A percentile compares a stretch with the other conserved stretches of the same genome.
Conservation (phyloP, 2,888 invertebrate genomes). For the Agrochola litura region DNA sequence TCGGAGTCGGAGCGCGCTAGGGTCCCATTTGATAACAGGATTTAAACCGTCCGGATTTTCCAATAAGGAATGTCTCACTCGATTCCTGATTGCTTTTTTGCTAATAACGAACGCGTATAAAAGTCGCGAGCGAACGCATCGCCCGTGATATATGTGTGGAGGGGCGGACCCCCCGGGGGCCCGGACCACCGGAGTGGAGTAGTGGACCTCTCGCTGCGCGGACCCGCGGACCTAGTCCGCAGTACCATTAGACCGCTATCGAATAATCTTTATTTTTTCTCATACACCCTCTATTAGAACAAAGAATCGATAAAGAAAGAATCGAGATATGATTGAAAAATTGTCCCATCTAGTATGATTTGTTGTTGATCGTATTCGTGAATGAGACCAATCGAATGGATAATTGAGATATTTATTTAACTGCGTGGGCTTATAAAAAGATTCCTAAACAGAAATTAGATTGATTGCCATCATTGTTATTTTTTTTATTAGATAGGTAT, state of each 20-base stretch:
- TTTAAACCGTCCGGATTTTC: conserved; percentile 57
- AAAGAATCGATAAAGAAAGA: conserved; percentile 60
- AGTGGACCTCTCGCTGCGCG: conserved; percentile 71
- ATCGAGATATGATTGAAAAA: conserved; percentile 65
- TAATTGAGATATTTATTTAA: conserved; percentile 68
- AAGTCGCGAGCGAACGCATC: conserved; percentile 63
- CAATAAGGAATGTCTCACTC: conserved; percentile 64
- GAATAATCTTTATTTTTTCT: conserved; percentile 66
- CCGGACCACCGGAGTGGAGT: conserved; percentile 75
- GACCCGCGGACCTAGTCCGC: conserved; percentile 49
- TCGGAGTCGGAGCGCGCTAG: conserved; percentile 10
- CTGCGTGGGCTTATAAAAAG: conserved; percentile 42
- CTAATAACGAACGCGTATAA: conserved; percentile 66
- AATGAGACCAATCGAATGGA: conserved; percentile 67
- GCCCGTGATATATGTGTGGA: conserved; percentile 63
- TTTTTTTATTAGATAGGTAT: conserved; percentile 28
- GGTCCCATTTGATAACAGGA: conserved; percentile 54
- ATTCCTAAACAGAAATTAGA: conserved; percentile 8
- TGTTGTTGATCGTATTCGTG: conserved; percentile 65
- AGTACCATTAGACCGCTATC: conserved; percentile 54
- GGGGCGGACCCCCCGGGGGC: conserved; percentile 42
- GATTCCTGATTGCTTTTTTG: conserved; percentile 64
- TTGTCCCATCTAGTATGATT: conserved; percentile 61
- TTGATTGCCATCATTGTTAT: conserved; percentile 30
- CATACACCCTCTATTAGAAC: conserved; percentile 58